Percentiles rank a stretch among this genome's conserved stretches.
phyloP scores from a whole-genome alignment of 2,888 invertebrate genomes.

The Priocnemis perturbator region DNA sequence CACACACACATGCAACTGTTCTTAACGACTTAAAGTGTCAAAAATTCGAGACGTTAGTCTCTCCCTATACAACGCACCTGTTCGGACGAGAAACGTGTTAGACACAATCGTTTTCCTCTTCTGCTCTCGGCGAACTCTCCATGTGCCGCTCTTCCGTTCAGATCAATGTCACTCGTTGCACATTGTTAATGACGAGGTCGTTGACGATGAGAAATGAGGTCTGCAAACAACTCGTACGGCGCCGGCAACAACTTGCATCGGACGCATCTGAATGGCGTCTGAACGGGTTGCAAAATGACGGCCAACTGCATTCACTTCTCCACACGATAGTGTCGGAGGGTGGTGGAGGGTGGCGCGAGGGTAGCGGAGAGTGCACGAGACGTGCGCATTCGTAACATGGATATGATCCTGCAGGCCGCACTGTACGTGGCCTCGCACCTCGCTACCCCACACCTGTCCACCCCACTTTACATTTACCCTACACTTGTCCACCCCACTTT shows the following conservation, averaged over 20 bases:
- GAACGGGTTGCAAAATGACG: conserved; percentile 70
- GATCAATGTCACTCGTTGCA: no score
- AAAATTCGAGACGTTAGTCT: no score
- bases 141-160: no score
- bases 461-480: no score
- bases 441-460: conserved; percentile 38
- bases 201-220: conserved; percentile 20
- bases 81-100: no score
- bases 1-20: no score
- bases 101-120: no score
- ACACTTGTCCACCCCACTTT: no score
- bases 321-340: conserved; percentile 52
- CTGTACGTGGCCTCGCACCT: conserved; percentile 42
- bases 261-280: conserved; percentile 71
- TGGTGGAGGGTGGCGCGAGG: conserved; percentile 29
- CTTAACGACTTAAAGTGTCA: no score
- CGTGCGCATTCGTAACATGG: conserved; percentile 72
- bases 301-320: conserved; percentile 70
- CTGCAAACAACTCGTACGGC: conserved; percentile 33
- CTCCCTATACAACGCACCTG: no score
- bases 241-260: conserved; percentile 59
- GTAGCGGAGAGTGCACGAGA: conserved; percentile 52
- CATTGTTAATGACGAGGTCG: background rate
- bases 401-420: conserved; percentile 50
- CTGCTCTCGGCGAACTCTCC: no score